Conservation (phyloP, 1,140 invertebrate genomes). For the Eumaeus atala region DNA sequence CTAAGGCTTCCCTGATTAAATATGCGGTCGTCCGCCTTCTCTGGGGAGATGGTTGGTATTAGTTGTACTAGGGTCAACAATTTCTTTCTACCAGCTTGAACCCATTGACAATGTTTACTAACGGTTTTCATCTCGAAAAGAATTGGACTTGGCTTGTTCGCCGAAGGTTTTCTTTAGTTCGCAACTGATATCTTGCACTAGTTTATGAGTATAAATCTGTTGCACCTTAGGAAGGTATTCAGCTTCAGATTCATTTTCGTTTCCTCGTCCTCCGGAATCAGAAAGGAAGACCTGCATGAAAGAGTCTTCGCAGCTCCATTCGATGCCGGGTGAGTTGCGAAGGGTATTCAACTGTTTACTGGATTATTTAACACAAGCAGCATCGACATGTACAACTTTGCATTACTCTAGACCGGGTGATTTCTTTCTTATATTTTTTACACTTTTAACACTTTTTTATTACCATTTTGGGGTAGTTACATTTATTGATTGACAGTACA, state of each 20-base stretch:
- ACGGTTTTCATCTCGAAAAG: slow-evolving; percentile 27
- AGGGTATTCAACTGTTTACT: slow-evolving; percentile 24
- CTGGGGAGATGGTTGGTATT: slow-evolving; percentile 19
- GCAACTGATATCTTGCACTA: slow-evolving; percentile 25
- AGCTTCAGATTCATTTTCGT: slow-evolving; percentile 20
- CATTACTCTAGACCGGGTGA: slow-evolving; percentile 23
- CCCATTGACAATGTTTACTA: slow-evolving; percentile 19
- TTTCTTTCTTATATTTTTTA: slow-evolving; percentile 29
- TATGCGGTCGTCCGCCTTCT: slow-evolving; percentile 27
- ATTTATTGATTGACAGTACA: background rate
- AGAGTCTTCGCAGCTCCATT: slow-evolving; percentile 34
- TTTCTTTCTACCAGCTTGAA: slow-evolving; percentile 22
- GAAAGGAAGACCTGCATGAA: slow-evolving; percentile 28
- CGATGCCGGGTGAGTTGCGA: slow-evolving; percentile 24
- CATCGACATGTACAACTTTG: slow-evolving; percentile 26
- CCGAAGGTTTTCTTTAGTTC: slow-evolving; percentile 31
- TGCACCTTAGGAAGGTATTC: background rate
- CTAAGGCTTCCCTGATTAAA: slow-evolving; percentile 32
- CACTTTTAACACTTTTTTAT: too few relatives aligned
- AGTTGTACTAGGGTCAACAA: slow-evolving; percentile 23
- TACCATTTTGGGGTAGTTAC: slow-evolving; percentile 13
- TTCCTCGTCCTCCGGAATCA: slow-evolving; percentile 26
- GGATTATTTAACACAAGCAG: slow-evolving; percentile 23
- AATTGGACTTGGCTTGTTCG: slow-evolving; percentile 23
- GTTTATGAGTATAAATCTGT: slow-evolving; percentile 17